These are phyloP conservation scores for Branchipolynoe longqiensis DNA, from an alignment of 2,888 invertebrate species.

Conservation along the genomic window DNA sequence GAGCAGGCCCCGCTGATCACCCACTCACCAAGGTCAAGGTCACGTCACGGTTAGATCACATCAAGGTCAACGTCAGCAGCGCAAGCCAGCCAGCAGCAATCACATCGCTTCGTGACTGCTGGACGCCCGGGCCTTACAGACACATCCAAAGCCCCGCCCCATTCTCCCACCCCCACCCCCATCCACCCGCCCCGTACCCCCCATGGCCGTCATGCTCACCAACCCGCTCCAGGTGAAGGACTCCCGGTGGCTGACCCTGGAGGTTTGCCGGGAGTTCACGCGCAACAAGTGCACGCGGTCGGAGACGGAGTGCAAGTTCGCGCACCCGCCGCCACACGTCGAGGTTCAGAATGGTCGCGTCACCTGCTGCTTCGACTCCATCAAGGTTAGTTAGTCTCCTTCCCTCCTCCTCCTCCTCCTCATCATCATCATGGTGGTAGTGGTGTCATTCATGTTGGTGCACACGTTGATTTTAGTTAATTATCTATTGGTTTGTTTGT, in stretches of 20 bases:
- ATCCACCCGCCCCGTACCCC: not conserved
- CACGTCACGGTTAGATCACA: not conserved
- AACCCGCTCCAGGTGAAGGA: slow-evolving; percentile 86
- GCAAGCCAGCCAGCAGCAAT: no score
- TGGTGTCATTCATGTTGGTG: no score
- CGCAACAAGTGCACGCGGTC: slow-evolving; percentile 97
- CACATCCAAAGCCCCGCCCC: not conserved
- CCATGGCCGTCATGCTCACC: slow-evolving; percentile 31
- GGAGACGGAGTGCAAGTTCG: slow-evolving; percentile 99
- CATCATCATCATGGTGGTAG: no score
- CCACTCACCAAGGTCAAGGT: no score
- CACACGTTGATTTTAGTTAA: no score
- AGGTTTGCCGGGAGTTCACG: slow-evolving; percentile 98
- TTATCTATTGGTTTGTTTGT: no score
- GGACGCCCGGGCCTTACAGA: not conserved
- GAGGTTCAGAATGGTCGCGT: slow-evolving; percentile 99
- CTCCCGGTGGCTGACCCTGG: slow-evolving; percentile 99
- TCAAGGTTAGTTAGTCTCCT: slow-evolving; percentile 94
- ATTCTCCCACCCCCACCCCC: not conserved
- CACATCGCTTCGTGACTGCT: not conserved
- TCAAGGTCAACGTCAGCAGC: no score
- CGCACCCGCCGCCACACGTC: slow-evolving; percentile 99
- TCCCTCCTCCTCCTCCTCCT: no score
- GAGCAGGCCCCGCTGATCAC: no score
- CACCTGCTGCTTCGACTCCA: slow-evolving; percentile 99